A percentile compares a stretch with the other conserved stretches of the same genome.
Conservation (phyloP, 2,113 vertebrate species). For the Hiodon tergisus region DNA sequence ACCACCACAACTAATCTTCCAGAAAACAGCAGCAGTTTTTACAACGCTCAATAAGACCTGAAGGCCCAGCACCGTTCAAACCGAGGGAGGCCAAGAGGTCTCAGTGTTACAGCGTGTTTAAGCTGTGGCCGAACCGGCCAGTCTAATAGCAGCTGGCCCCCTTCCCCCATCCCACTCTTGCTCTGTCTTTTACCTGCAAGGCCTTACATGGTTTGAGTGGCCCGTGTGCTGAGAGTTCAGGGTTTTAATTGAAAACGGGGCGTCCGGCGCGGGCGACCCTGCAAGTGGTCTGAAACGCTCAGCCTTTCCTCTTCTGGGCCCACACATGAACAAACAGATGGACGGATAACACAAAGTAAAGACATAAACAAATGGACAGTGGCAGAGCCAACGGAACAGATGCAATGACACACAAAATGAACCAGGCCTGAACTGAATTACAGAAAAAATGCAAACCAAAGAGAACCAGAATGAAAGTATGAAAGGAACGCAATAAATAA, state of each 20-base stretch:
- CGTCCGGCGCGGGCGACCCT: slow-evolving; percentile 61
- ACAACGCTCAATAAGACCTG: background rate
- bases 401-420: slow-evolving; percentile 7
- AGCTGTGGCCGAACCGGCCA: too few species aligned
- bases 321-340: slow-evolving; percentile 23
- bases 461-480: background rate
- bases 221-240: slow-evolving; percentile 54
- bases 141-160: background rate
- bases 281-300: slow-evolving; percentile 29
- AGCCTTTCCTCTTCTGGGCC: slow-evolving; percentile 51
- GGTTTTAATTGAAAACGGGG: slow-evolving; percentile 70
- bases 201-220: slow-evolving; percentile 56
- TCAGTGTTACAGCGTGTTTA: background rate
- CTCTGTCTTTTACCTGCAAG: slow-evolving; percentile 45
- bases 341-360: slow-evolving; percentile 26
- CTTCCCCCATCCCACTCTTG: background rate
- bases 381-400: slow-evolving; percentile 34
- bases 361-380: slow-evolving; percentile 26
- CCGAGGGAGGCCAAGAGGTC: too few species aligned
- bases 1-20: background rate
- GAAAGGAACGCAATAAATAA: slow-evolving; percentile 14
- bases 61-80: background rate
- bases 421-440: background rate
- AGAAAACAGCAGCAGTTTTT: background rate
- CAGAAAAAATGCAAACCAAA: background rate